Evolutionary conservation across 1,140 invertebrate species (phyloP).

Genomic region (Drosophila saltans): DNA sequence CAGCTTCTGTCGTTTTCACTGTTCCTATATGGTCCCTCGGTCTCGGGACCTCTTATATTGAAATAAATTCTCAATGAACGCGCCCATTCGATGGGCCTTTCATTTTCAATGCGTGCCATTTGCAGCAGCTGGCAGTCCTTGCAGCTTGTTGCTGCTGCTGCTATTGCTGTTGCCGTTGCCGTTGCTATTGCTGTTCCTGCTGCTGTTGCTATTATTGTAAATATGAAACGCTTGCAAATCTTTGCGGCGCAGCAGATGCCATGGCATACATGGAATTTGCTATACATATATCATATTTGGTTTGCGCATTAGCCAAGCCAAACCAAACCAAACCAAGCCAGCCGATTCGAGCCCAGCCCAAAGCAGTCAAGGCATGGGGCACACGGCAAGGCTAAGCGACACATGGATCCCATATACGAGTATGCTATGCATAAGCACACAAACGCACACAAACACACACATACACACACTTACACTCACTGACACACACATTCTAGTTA

Average conservation of each 20-base stretch:
- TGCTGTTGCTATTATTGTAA: constrained; percentile 48
- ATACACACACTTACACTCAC: background rate
- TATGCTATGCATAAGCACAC: background rate
- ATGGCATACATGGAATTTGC: constrained; percentile 53
- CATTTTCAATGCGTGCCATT: constrained; percentile 79
- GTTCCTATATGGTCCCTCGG: background rate
- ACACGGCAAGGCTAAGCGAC: constrained; percentile 68
- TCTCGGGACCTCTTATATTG: constrained; percentile 66
- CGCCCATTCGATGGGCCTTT: constrained; percentile 80
- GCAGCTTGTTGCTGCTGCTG: constrained; percentile 71
- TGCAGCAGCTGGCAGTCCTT: constrained; percentile 69
- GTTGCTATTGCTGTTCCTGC: constrained; percentile 33
- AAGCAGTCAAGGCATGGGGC: background rate
- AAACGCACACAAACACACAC: constrained; percentile 15
- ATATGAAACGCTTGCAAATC: constrained; percentile 80
- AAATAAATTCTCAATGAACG: constrained; percentile 81
- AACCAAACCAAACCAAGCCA: background rate
- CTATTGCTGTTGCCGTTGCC: constrained; percentile 34
- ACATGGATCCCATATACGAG: constrained; percentile 50
- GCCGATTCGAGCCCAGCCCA: no score
- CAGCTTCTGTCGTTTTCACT: background rate
- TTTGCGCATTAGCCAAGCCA: constrained; percentile 72
- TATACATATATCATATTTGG: constrained; percentile 71
- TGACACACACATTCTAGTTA: constrained; percentile 2
- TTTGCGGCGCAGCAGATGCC: constrained; percentile 57